Conservation (phyloP, 2,797 vertebrate species). For the Ctenosaura bakeri region DNA sequence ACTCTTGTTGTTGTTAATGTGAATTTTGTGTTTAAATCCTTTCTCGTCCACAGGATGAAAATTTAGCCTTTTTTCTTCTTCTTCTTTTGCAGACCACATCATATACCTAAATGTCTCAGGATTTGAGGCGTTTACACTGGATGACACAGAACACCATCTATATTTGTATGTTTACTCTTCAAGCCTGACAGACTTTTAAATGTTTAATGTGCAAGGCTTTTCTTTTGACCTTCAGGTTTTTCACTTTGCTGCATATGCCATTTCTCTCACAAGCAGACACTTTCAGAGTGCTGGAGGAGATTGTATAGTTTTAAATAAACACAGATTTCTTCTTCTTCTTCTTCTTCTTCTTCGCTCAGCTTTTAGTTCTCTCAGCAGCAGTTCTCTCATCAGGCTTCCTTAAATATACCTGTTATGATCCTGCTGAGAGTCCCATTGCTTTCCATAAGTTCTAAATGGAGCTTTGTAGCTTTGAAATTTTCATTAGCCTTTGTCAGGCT, state of each 20-base stretch:
- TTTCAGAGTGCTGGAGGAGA: slow-evolving; percentile 41
- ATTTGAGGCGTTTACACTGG: slow-evolving; percentile 54
- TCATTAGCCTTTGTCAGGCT: slow-evolving; percentile 71
- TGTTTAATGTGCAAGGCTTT: slow-evolving; percentile 61
- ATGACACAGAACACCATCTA: slow-evolving; percentile 53
- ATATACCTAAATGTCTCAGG: slow-evolving; percentile 46
- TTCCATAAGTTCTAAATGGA: slow-evolving; percentile 59
- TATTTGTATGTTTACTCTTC: slow-evolving; percentile 63
- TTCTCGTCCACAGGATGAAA: slow-evolving; percentile 51
- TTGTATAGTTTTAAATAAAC: slow-evolving; percentile 50
- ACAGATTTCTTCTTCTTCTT: background rate
- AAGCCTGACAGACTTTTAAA: slow-evolving; percentile 52
- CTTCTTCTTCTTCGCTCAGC: background rate
- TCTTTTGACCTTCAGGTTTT: slow-evolving; percentile 50
- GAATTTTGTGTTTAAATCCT: slow-evolving; percentile 12
- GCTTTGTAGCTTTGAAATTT: slow-evolving; percentile 74
- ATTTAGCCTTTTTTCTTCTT: slow-evolving; percentile 20
- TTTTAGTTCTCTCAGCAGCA: slow-evolving; percentile 19
- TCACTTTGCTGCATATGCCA: slow-evolving; percentile 23
- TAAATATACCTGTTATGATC: slow-evolving; percentile 60
- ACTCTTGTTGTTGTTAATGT: background rate
- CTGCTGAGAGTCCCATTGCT: slow-evolving; percentile 62
- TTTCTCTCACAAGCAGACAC: slow-evolving; percentile 44
- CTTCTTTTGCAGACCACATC: slow-evolving; percentile 18
- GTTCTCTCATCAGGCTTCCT: slow-evolving; percentile 54